A percentile compares a stretch with the other conserved stretches of the same genome.
Evolutionary conservation across 2,888 invertebrate species (phyloP).

Genomic region (Acanthosepion pharaonis): DNA sequence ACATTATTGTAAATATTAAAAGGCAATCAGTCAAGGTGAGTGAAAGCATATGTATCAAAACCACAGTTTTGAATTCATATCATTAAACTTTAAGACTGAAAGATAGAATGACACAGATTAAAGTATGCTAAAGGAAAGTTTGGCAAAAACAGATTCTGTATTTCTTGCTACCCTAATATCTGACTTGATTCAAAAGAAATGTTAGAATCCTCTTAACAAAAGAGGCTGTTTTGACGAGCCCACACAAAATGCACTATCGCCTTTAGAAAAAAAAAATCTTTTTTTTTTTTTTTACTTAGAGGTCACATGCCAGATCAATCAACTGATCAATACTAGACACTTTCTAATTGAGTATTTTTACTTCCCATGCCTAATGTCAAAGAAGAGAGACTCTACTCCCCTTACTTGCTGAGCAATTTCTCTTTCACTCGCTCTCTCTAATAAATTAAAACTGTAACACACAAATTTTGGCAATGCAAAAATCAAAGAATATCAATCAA

Average conservation of each 20-base stretch:
- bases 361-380: neutral
- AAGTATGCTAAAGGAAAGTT: neutral
- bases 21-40: no score
- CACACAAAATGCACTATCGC: neutral
- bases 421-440: neutral
- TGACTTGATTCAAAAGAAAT: neutral
- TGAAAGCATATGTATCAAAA: no score
- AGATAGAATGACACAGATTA: neutral
- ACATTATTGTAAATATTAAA: no score
- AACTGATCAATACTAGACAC: neutral
- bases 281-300: neutral
- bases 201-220: constrained; percentile 33
- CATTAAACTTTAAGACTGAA: no score
- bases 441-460: neutral
- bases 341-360: constrained; percentile 33
- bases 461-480: constrained; percentile 2
- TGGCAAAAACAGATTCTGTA: neutral
- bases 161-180: neutral
- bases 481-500: neutral
- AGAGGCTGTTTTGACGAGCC: neutral
- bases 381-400: neutral
- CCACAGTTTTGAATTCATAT: no score
- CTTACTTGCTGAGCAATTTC: neutral
- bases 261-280: neutral
- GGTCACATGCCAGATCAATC: constrained; percentile 33